Conservation (phyloP, 2,113 vertebrate species). For the Rhynchopsitta pachyrhyncha region DNA sequence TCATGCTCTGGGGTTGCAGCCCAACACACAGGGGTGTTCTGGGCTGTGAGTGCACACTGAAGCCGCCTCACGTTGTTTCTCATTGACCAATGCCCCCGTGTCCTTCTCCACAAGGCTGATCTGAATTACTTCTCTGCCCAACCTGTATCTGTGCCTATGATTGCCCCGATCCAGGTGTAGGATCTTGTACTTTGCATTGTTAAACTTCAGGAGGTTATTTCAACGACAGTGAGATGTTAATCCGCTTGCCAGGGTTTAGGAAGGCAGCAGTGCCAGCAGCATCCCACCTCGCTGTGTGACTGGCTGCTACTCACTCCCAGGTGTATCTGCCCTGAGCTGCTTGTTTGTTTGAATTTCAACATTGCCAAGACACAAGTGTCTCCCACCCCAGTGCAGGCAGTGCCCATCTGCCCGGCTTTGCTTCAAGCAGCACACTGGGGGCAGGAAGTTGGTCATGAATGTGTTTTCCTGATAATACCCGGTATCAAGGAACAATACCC, state of each 20-base stretch:
- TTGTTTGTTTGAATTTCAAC: constrained; percentile 2
- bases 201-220: neutral
- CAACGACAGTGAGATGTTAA: constrained; percentile 58
- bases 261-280: constrained; percentile 12
- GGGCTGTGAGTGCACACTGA: neutral
- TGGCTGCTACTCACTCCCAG: neutral
- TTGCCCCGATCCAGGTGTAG: neutral
- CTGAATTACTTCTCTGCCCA: neutral
- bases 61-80: neutral
- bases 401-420: accelerated
- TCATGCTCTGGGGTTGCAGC: neutral
- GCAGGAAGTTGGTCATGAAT: neutral
- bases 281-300: constrained; percentile 2
- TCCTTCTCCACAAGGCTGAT: neutral
- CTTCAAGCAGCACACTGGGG: accelerated
- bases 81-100: neutral
- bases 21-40: neutral
- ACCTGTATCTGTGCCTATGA: neutral
- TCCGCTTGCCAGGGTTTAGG: constrained; percentile 6
- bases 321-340: constrained; percentile 17
- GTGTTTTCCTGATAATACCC: accelerated
- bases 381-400: neutral
- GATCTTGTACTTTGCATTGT: neutral
- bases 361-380: neutral
- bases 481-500: neutral